These are phyloP conservation scores for Puma concolor DNA, from an alignment of 2,113 vertebrate genomes.

Conservation along the genomic window DNA sequence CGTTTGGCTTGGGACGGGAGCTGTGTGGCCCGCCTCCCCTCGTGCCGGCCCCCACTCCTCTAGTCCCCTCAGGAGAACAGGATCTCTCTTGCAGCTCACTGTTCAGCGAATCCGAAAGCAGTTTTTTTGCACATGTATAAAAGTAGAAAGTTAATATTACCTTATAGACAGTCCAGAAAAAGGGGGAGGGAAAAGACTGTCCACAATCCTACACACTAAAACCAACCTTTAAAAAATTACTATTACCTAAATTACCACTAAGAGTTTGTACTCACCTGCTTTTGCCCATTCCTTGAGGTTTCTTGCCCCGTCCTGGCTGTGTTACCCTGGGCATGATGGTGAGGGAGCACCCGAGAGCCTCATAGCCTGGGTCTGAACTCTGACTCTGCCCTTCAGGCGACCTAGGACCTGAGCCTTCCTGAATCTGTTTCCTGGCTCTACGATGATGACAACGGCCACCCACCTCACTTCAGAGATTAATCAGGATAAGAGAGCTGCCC, in stretches of 20 bases:
- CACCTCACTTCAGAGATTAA: background rate
- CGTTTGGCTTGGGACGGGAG: background rate
- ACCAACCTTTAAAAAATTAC: background rate
- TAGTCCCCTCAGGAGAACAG: accelerated
- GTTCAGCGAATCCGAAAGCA: background rate
- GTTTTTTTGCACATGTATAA: background rate
- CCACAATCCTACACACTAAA: background rate
- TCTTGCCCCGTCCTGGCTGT: background rate
- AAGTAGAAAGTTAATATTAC: background rate
- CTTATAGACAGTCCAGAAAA: background rate
- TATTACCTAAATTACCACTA: background rate
- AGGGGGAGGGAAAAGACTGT: background rate
- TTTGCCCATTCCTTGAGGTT: background rate
- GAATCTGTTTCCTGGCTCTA: background rate
- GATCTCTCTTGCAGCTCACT: background rate
- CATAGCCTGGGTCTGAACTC: background rate
- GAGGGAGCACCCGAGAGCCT: background rate
- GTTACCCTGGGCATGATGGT: background rate
- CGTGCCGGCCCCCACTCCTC: accelerated
- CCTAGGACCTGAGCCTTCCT: background rate
- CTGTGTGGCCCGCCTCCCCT: background rate
- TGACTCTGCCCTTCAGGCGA: background rate
- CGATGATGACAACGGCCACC: background rate
- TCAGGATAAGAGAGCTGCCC: background rate
- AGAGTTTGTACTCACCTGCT: background rate